Base-by-base conservation (phyloP, 2,888 invertebrate genomes). In the Microdon myrmicae region DNA sequence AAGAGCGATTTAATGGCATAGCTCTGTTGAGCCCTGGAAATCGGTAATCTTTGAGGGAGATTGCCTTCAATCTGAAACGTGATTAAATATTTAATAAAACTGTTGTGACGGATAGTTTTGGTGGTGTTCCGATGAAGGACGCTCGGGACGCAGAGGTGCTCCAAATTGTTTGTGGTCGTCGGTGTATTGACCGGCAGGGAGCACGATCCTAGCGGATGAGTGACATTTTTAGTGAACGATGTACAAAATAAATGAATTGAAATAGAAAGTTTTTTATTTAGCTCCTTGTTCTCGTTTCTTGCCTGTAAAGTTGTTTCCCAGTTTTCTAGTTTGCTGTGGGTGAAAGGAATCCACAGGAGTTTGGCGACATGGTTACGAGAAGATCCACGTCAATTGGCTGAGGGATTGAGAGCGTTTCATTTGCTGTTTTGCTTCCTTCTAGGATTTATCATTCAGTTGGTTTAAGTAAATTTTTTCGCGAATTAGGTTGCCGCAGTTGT, bases 341-440 rank as follows among this genome's bases (percentile, higher is more conserved):
- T 41, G 8, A 34, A 20, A n/a, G 23, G 14, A 14, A 34, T 3
- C 4, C n/a, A 37, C 7, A 6, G 17, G 4, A 26, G n/a, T 7
- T 22, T 13, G 10, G 17, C 31, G 9, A 6, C 9, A 25, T 7
- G 41, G 34, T 35, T 17, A 26, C 7, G 14, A 7, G 12, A 29
- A 14, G 47, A 55, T 55, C 34, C 39, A 35, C 47, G 28, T 47
- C 39, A 47, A 47, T 35, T 45, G n/a, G 34, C 17, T 45, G 37
- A 4, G 34, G 32, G 38, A 23, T 45, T 54, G 16, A 31, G 17
- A 44, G 22, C 16, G 14, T 26, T 32, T 10, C 6, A 9, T 1
- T 17, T 35, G 13, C 9, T 41, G 2, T 35, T 17, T n/a, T n/a
- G n/a, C n/a, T n/a, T n/a, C n/a, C n/a, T n/a, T n/a, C n/a, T n/a